Percentiles rank a stretch among this genome's conserved stretches.
phyloP scores from a whole-genome alignment of 2,888 invertebrate species.

The Lysandra coridon region DNA sequence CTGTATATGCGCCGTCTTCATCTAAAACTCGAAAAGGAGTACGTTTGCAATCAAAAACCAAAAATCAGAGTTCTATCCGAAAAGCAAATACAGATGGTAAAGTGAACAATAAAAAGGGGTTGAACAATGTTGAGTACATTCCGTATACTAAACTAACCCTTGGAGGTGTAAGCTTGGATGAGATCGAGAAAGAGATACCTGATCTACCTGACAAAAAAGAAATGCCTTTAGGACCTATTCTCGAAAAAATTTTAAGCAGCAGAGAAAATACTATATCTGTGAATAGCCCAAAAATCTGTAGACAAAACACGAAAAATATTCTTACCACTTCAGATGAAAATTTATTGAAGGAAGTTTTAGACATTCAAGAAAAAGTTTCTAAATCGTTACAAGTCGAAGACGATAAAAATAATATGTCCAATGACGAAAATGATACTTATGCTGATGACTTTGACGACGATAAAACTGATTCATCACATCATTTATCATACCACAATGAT shows the following conservation, averaged over 20 bases:
- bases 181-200: slow-evolving; percentile 68
- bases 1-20: slow-evolving; percentile 53
- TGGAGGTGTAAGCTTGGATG: slow-evolving; percentile 67
- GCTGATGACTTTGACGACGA: slow-evolving; percentile 74
- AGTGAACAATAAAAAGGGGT: slow-evolving; percentile 35
- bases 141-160: slow-evolving; percentile 73
- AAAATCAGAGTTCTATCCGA: slow-evolving; percentile 38
- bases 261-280: slow-evolving; percentile 62
- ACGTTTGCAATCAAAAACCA: background rate
- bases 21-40: background rate
- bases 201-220: slow-evolving; percentile 58
- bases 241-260: slow-evolving; percentile 66
- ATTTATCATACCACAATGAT: slow-evolving; percentile 41
- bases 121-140: slow-evolving; percentile 68
- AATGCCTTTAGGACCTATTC: slow-evolving; percentile 61
- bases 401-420: slow-evolving; percentile 45
- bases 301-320: slow-evolving; percentile 48
- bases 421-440: slow-evolving; percentile 58
- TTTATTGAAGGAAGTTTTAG: slow-evolving; percentile 67
- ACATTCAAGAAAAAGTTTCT: slow-evolving; percentile 63
- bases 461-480: slow-evolving; percentile 53
- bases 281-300: slow-evolving; percentile 49
- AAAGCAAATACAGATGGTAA: slow-evolving; percentile 30
- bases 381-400: slow-evolving; percentile 52
- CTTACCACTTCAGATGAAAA: slow-evolving; percentile 72